A percentile compares a stretch with the other conserved stretches of the same genome.
Evolutionary conservation across 2,888 invertebrate genomes (phyloP).

Genomic region (Zele albiditarsus): DNA sequence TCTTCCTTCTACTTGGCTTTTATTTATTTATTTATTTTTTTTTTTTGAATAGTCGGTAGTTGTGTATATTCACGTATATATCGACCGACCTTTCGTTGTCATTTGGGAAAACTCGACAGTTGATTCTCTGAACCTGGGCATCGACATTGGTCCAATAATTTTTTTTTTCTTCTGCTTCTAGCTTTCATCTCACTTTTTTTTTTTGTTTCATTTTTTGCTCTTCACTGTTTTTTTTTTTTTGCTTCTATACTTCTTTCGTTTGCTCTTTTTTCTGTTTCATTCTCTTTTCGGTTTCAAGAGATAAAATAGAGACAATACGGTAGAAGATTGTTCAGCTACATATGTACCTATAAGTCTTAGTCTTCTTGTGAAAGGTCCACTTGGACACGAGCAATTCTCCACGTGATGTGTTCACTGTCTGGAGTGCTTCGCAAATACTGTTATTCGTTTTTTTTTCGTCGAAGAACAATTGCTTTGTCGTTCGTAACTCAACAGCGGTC

Average conservation of each 20-base stretch:
- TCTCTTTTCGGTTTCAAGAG: not conserved
- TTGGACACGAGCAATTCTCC: constrained; percentile 45
- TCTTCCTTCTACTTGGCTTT: not conserved
- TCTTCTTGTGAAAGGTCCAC: constrained; percentile 13
- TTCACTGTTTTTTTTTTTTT: not conserved
- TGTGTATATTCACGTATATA: not conserved
- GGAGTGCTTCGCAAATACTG: constrained; percentile 65
- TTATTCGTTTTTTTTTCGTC: constrained; percentile 51
- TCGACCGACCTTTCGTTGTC: constrained; percentile 1
- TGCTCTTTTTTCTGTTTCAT: not conserved
- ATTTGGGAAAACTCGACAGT: constrained; percentile 23
- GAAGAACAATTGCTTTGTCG: constrained; percentile 54
- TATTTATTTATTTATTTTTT: not conserved
- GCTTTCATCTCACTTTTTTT: not conserved
- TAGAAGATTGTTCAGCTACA: not conserved
- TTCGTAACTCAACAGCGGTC: not conserved
- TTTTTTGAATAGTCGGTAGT: not conserved
- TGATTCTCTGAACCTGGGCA: constrained; percentile 7
- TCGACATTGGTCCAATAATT: constrained; percentile 1
- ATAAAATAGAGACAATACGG: not conserved
- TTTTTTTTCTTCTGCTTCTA: not conserved
- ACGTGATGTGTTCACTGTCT: constrained; percentile 39
- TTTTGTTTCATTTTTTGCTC: not conserved
- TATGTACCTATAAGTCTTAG: not conserved
- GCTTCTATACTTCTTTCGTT: not conserved